Conservation (phyloP, 1,140 invertebrate species). For the Dinothrombium tinctorium region DNA sequence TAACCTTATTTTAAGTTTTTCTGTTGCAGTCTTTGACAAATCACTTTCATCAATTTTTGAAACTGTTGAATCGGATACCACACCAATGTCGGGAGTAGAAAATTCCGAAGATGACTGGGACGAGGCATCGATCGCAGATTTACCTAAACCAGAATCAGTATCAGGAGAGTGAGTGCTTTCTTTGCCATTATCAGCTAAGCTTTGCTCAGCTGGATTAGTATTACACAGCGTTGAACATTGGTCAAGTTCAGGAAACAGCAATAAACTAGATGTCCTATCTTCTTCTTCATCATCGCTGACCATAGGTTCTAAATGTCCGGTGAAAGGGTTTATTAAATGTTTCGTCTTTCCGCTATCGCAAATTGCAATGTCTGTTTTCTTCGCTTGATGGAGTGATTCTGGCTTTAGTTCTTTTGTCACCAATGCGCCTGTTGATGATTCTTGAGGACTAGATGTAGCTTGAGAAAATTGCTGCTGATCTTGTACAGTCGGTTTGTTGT, state of each 20-base stretch:
- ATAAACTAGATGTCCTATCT: slow-evolving; percentile 1
- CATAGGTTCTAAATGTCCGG: slow-evolving; percentile 57
- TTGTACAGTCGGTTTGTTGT: no score
- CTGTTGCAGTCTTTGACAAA: background rate
- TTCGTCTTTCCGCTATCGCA: no score
- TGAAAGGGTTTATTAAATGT: slow-evolving; percentile 63
- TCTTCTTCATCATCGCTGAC: slow-evolving; percentile 24
- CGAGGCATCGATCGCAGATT: slow-evolving; percentile 12
- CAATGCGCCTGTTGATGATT: no score
- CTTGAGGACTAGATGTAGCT: no score
- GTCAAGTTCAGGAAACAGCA: background rate
- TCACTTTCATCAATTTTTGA: background rate
- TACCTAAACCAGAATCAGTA: slow-evolving; percentile 14
- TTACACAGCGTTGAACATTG: background rate
- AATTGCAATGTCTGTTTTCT: no score
- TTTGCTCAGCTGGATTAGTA: slow-evolving; percentile 12
- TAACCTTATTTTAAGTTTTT: background rate
- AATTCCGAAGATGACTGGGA: slow-evolving; percentile 13
- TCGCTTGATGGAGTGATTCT: no score
- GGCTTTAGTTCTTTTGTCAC: no score
- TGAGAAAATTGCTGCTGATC: no score
- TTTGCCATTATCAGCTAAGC: slow-evolving; percentile 12
- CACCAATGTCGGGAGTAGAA: slow-evolving; percentile 6
- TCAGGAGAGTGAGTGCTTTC: slow-evolving; percentile 12
- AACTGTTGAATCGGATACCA: background rate